Evolutionary conservation across 2,888 invertebrate genomes (phyloP).

Genomic region (Cephus runcator): DNA sequence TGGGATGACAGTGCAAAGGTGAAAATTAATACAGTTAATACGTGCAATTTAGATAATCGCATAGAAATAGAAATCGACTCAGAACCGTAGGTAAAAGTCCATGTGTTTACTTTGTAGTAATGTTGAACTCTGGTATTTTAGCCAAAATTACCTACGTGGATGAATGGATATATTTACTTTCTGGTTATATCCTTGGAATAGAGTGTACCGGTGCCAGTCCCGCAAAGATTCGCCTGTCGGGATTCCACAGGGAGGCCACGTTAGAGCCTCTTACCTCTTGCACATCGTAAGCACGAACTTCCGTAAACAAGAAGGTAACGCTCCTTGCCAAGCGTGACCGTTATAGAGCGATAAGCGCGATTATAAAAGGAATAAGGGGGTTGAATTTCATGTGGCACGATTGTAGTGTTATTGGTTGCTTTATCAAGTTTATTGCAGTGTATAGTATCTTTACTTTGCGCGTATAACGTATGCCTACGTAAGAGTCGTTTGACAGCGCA

Average conservation of each 20-base stretch:
- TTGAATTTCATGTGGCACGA: neutral
- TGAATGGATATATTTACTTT: neutral
- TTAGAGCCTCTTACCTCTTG: neutral
- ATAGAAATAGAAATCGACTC: neutral
- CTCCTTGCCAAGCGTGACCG: constrained; percentile 25
- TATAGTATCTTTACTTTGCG: neutral
- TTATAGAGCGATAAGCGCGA: constrained; percentile 11
- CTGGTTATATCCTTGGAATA: neutral
- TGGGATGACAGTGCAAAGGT: neutral
- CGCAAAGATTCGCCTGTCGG: neutral
- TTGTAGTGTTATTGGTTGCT: neutral
- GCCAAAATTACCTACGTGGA: neutral
- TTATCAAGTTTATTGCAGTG: neutral
- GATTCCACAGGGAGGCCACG: neutral
- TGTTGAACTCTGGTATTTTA: neutral
- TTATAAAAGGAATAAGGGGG: neutral
- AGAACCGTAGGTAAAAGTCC: neutral
- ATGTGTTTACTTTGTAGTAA: neutral
- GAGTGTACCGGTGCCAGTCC: neutral
- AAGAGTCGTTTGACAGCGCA: neutral
- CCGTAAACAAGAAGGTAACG: constrained; percentile 39
- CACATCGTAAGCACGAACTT: constrained; percentile 30
- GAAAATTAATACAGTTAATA: neutral
- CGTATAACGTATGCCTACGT: neutral
- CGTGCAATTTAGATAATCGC: neutral